phyloP scores from a whole-genome alignment of 1,140 invertebrate genomes.

The Plutomurus gul region DNA sequence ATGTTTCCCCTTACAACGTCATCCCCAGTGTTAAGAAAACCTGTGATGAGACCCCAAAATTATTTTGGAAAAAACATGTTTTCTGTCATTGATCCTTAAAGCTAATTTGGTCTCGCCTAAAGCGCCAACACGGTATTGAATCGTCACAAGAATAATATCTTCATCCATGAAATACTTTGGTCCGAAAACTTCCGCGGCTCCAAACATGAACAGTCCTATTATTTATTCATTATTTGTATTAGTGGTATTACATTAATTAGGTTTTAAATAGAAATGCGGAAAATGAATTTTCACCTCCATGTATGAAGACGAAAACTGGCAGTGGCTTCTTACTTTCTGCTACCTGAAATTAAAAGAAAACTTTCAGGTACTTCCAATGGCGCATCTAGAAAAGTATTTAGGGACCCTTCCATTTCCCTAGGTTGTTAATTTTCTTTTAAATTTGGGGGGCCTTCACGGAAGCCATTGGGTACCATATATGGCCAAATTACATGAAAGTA shows the following conservation, averaged over 20 bases:
- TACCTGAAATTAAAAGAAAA: background rate
- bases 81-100: background rate
- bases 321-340: background rate
- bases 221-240: background rate
- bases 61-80: background rate
- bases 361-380: no score
- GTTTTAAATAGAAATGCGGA: background rate
- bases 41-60: background rate
- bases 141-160: constrained; percentile 43
- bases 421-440: no score
- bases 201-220: constrained; percentile 13
- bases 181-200: background rate
- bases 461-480: no score
- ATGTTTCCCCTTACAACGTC: constrained; percentile 44
- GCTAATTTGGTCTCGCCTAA: constrained; percentile 26
- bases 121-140: constrained; percentile 39
- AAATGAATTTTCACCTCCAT: background rate
- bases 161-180: constrained; percentile 40
- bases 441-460: no score
- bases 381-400: no score
- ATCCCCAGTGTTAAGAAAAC: constrained; percentile 47
- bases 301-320: background rate
- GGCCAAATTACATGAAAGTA: no score
- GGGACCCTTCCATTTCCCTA: no score
- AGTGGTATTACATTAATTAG: no score